Base-by-base conservation (phyloP, 2,888 invertebrate species). In the Plagodis dolabraria region DNA sequence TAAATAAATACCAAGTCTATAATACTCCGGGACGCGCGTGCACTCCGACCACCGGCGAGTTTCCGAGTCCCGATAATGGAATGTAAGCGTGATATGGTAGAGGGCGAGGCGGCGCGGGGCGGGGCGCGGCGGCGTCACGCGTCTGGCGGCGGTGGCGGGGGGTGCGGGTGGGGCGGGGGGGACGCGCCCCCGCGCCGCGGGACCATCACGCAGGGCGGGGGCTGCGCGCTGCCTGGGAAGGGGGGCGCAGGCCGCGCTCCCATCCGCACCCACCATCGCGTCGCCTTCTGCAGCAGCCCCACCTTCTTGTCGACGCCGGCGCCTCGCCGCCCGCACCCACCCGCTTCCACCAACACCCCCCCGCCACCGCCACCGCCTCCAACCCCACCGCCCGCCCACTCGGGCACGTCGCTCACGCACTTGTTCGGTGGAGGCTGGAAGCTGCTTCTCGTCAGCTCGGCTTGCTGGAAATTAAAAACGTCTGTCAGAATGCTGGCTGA, bases 381-480 rank as follows among this genome's bases (percentile, higher is more conserved):
- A 67, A 67, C 44, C 64, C 69, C 72, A 60, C 67, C 80, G 70
- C 83, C 87, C 75, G 92, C 91, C 92, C 92, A 93, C 82, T 94
- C 94, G 76, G 94, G 94, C 85, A 94, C 94, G 92, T 95, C 94
- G 91, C 94, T 94, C 84, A 94, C 94, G 85, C 94, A 94, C 86
- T 94, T 94, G 89, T 95, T 95, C 79, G 94, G 94, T 75, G 94
- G 94, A 76, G 94, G 94, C 86, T 94, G 94, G 70, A 94, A 94
- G 77, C 94, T 94, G 85, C 94, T 94, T 83, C 94, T 93, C 81
- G 94, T 94, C 90, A 95, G 94, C 91, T 95, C 94, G 86, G 94
- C 94, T 93, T 94, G 94, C 94, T 94, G 88, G 36, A 89, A 87
- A 33, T 22, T 22, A 22, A 22, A 22, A 22, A 2, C 2, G 22